These are phyloP conservation scores for Lottia gigantea DNA, from an alignment of 2,888 invertebrate species.

Conservation along the genomic window DNA sequence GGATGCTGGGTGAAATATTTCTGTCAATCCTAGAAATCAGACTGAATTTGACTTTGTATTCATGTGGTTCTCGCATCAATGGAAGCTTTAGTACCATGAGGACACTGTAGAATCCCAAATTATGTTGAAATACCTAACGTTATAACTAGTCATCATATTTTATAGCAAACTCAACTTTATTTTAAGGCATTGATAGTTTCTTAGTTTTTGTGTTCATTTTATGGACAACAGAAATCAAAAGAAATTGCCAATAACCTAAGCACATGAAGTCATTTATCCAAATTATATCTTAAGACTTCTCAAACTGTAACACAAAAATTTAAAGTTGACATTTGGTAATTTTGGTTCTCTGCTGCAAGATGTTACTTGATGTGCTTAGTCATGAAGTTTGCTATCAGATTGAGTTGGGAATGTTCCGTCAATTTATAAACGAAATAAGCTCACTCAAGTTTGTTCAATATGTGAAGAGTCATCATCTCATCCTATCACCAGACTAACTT, in stretches of 20 bases:
- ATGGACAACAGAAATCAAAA: too few species aligned
- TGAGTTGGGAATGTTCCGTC: background rate
- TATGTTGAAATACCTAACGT: constrained; percentile 5
- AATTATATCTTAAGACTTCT: too few species aligned
- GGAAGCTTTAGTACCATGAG: constrained; percentile 9
- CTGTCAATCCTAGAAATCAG: too few species aligned
- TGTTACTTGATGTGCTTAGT: too few species aligned
- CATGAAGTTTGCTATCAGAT: background rate
- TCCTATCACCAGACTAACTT: background rate
- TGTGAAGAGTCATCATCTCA: constrained; percentile 2
- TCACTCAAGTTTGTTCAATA: background rate
- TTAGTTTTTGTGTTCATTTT: too few species aligned
- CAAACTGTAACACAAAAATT: too few species aligned
- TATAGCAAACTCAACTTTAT: constrained; percentile 4
- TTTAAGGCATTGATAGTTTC: background rate
- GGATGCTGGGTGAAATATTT: too few species aligned
- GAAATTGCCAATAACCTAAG: too few species aligned
- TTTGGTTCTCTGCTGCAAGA: too few species aligned
- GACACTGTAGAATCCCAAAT: constrained; percentile 11
- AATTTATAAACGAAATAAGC: too few species aligned
- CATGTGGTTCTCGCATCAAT: constrained; percentile 7
- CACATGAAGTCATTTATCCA: too few species aligned
- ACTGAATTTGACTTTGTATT: background rate
- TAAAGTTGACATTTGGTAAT: too few species aligned
- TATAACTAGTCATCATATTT: background rate